Percentiles rank a stretch among this genome's conserved stretches.
phyloP scores from a whole-genome alignment of 1,140 invertebrate species.

The Pentalonia nigronervosa region DNA sequence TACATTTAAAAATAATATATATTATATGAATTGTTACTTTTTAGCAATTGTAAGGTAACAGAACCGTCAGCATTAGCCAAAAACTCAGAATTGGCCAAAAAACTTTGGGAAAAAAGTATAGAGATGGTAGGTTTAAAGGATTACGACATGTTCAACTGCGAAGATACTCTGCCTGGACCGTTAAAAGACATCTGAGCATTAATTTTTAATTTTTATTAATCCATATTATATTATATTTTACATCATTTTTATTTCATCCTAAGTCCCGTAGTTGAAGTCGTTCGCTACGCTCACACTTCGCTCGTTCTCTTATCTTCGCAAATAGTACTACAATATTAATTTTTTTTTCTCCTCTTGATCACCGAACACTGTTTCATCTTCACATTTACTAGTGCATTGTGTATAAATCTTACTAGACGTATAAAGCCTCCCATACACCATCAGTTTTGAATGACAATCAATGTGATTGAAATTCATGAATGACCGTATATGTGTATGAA shows the following conservation, averaged over 20 bases:
- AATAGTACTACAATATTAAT: too few relatives aligned
- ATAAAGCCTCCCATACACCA: not conserved
- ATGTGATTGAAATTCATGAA: not conserved
- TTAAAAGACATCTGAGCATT: constrained; percentile 14
- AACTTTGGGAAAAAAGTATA: constrained; percentile 67
- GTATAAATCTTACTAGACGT: too few relatives aligned
- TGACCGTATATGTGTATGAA: too few relatives aligned
- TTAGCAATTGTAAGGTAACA: constrained; percentile 69
- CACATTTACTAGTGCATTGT: too few relatives aligned
- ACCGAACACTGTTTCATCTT: too few relatives aligned
- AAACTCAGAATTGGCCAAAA: constrained; percentile 67
- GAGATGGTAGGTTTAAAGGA: constrained; percentile 60
- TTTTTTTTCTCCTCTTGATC: too few relatives aligned
- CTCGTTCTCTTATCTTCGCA: too few relatives aligned
- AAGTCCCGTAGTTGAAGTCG: too few relatives aligned
- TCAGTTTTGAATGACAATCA: constrained; percentile 7
- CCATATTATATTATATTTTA: not conserved
- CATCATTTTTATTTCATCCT: not conserved
- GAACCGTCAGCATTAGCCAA: constrained; percentile 66
- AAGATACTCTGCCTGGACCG: constrained; percentile 11
- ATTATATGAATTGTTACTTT: constrained; percentile 10
- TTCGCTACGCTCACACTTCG: too few relatives aligned
- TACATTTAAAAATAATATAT: not conserved
- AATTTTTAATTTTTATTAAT: not conserved
- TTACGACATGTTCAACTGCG: constrained; percentile 58